Percentiles rank a stretch among this genome's conserved stretches.
Conservation (phyloP, 2,888 invertebrate genomes). For the Isoperla grammatica region DNA sequence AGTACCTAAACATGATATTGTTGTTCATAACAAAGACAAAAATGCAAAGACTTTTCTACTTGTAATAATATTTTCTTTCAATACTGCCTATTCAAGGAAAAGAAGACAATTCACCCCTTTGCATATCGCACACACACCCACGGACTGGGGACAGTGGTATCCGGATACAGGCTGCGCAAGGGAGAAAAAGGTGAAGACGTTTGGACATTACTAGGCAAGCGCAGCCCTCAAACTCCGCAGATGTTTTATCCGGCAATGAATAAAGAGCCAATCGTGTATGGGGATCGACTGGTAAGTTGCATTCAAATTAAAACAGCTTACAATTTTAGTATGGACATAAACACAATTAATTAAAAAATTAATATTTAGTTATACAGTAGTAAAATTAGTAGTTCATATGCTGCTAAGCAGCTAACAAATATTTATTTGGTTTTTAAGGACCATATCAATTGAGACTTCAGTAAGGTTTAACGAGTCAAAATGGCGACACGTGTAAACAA, state of each 20-base stretch:
- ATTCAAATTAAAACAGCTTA: not conserved
- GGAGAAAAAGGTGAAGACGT: slow-evolving; percentile 53
- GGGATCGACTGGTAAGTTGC: slow-evolving; percentile 59
- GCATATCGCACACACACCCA: slow-evolving; percentile 96
- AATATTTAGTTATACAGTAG: too few species aligned
- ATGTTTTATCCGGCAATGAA: slow-evolving; percentile 86
- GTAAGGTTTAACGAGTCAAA: too few species aligned
- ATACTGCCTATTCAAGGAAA: slow-evolving; percentile 57
- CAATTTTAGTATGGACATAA: not conserved
- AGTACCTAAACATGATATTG: too few species aligned
- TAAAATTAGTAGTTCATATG: too few species aligned
- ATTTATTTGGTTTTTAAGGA: too few species aligned
- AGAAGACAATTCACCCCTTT: slow-evolving; percentile 86
- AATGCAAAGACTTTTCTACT: too few species aligned
- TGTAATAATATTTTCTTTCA: too few species aligned
- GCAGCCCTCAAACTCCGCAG: slow-evolving; percentile 82
- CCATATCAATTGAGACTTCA: too few species aligned
- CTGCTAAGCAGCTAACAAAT: too few species aligned
- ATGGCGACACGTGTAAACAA: too few species aligned
- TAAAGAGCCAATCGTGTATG: slow-evolving; percentile 55
- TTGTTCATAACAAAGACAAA: too few species aligned
- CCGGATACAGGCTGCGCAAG: slow-evolving; percentile 70
- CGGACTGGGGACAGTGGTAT: slow-evolving; percentile 71
- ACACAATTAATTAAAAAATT: not conserved
- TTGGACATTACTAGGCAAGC: slow-evolving; percentile 81